Percentiles rank a stretch among this genome's conserved stretches.
Conservation (phyloP, 2,113 vertebrate genomes). For the Xiphias gladius region DNA sequence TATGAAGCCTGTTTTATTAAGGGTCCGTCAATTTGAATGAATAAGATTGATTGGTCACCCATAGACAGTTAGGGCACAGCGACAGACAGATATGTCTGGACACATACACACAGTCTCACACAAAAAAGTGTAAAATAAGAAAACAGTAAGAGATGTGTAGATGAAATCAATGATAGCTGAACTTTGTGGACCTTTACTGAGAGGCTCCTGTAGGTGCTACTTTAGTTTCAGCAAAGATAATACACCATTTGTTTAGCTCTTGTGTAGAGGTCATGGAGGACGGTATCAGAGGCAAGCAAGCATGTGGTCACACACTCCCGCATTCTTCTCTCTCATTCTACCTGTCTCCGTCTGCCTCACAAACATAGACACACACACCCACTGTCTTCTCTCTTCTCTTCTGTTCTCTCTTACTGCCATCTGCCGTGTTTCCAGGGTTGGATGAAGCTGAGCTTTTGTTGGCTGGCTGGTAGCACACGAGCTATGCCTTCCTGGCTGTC, state of each 20-base stretch:
- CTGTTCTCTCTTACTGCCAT: constrained; percentile 72
- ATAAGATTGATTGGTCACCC: constrained; percentile 51
- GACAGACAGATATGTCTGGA: constrained; percentile 29
- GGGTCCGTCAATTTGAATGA: constrained; percentile 20
- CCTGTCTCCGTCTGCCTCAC: constrained; percentile 35
- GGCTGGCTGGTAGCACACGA: constrained; percentile 61
- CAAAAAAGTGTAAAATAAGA: constrained; percentile 16
- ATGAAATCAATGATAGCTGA: constrained; percentile 30
- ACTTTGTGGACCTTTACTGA: background rate
- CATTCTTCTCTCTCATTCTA: constrained; percentile 32
- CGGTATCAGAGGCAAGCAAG: constrained; percentile 9
- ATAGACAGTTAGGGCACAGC: constrained; percentile 5
- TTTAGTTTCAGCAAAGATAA: constrained; percentile 31
- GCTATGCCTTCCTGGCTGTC: constrained; percentile 70
- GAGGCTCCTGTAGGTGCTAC: background rate
- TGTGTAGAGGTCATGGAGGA: constrained; percentile 34
- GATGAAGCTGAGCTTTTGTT: constrained; percentile 74
- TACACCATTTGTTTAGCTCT: constrained; percentile 10
- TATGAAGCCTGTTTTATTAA: constrained; percentile 36
- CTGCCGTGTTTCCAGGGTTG: constrained; percentile 78
- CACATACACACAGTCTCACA: background rate
- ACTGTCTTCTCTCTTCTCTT: constrained; percentile 39
- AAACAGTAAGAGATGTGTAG: background rate
- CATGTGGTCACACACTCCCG: constrained; percentile 40
- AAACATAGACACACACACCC: constrained; percentile 18